These are phyloP conservation scores for Gavialis gangeticus DNA, from an alignment of 2,113 vertebrate species.

Conservation along the genomic window DNA sequence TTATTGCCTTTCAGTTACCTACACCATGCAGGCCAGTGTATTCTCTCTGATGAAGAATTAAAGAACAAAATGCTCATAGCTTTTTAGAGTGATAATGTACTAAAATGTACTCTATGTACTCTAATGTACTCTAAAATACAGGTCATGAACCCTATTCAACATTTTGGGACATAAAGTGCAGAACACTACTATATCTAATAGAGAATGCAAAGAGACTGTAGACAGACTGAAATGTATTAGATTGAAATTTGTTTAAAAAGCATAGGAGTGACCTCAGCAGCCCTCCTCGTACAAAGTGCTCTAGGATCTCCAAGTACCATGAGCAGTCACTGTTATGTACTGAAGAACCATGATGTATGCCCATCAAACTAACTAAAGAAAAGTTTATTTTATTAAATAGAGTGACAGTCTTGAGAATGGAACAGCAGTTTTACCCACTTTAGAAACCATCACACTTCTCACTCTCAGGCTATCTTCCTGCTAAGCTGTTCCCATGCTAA, in stretches of 20 bases:
- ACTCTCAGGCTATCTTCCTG: neutral
- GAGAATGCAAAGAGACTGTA: neutral
- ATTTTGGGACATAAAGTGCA: neutral
- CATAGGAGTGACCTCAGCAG: neutral
- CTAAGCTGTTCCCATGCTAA: neutral
- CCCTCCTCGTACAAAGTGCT: neutral
- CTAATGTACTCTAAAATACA: neutral
- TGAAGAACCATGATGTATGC: constrained; percentile 12
- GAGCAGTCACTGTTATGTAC: neutral
- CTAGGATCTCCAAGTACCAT: neutral
- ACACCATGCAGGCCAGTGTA: neutral
- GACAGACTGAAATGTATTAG: neutral
- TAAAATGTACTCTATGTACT: neutral
- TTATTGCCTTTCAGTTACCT: neutral
- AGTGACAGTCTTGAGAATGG: neutral
- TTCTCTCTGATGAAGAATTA: neutral
- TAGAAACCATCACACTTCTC: neutral
- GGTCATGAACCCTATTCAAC: constrained; percentile 19
- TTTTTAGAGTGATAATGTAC: neutral
- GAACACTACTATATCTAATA: neutral
- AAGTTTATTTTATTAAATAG: constrained; percentile 1
- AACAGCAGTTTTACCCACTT: accelerated
- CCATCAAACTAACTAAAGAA: neutral
- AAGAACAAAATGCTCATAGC: neutral
- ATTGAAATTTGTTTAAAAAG: neutral